Evolutionary conservation across 2,797 vertebrate genomes (phyloP).

Genomic region (Acanthornis magna): DNA sequence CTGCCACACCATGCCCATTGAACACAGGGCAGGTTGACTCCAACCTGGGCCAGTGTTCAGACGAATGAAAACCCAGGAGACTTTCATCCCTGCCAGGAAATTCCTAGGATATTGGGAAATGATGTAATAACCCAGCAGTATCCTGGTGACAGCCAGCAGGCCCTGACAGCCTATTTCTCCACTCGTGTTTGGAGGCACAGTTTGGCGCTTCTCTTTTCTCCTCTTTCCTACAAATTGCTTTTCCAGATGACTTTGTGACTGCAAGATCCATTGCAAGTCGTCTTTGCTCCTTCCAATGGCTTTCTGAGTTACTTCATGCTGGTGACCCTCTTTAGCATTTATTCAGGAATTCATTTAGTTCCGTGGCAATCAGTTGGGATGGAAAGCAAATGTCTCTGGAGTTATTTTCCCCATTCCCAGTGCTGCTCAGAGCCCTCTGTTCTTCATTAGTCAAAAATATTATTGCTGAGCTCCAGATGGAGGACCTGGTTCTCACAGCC

Average conservation of each 20-base stretch:
- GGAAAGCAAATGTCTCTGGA: constrained; percentile 9
- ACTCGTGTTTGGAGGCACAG: background rate
- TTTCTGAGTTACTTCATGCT: background rate
- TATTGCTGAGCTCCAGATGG: background rate
- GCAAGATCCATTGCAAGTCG: background rate
- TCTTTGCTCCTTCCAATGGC: background rate
- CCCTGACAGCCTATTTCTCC: background rate
- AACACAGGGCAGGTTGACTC: background rate
- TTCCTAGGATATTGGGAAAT: background rate
- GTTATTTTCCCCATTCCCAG: background rate
- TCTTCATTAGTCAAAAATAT: background rate
- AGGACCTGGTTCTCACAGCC: background rate
- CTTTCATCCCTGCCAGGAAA: background rate
- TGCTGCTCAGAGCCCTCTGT: background rate
- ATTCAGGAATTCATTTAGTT: constrained; percentile 4
- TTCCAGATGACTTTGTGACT: background rate
- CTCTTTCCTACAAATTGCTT: background rate
- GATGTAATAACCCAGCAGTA: background rate
- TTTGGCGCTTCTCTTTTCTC: background rate
- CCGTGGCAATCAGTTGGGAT: background rate
- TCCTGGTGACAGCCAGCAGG: background rate
- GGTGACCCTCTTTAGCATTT: background rate
- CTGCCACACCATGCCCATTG: background rate
- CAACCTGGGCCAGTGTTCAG: background rate
- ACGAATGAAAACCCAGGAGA: background rate